These are phyloP conservation scores for Oreochromis mossambicus DNA, from an alignment of 2,797 vertebrate species.

Conservation along the genomic window DNA sequence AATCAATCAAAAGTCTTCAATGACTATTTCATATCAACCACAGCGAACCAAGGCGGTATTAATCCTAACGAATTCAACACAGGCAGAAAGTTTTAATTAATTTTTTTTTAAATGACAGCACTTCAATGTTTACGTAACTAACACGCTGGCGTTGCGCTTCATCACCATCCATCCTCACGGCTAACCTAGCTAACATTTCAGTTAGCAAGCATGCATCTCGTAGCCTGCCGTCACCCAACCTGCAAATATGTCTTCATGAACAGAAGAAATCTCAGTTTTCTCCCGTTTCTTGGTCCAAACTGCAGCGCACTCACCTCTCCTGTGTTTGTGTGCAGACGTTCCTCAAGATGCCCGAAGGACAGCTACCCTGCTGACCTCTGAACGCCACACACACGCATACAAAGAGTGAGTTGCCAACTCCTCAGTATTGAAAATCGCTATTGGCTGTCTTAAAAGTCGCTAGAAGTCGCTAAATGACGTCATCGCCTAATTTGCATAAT, in stretches of 20 bases:
- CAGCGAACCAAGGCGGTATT: not conserved
- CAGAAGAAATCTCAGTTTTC: fast-evolving
- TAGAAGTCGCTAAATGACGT: too few relatives aligned
- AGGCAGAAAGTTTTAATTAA: not conserved
- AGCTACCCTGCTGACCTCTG: not conserved
- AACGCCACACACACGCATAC: not conserved
- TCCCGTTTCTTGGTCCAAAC: not conserved
- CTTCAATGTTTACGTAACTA: not conserved
- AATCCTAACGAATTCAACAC: not conserved
- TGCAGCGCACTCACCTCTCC: slow-evolving; percentile 3
- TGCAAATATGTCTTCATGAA: not conserved
- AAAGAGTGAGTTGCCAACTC: not conserved
- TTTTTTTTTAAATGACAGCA: not conserved
- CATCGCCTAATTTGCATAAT: too few relatives aligned
- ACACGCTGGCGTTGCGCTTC: not conserved
- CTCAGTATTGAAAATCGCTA: too few relatives aligned
- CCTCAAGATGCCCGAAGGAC: not conserved
- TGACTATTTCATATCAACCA: not conserved
- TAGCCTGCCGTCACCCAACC: not conserved
- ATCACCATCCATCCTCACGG: not conserved
- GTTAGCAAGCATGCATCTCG: not conserved
- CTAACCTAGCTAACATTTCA: slow-evolving; percentile 36
- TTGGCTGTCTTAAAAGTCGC: too few relatives aligned
- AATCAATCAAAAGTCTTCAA: not conserved
- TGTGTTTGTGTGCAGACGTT: not conserved